These are phyloP conservation scores for Cryptotermes secundus DNA, from an alignment of 1,140 invertebrate genomes.

Conservation along the genomic window DNA sequence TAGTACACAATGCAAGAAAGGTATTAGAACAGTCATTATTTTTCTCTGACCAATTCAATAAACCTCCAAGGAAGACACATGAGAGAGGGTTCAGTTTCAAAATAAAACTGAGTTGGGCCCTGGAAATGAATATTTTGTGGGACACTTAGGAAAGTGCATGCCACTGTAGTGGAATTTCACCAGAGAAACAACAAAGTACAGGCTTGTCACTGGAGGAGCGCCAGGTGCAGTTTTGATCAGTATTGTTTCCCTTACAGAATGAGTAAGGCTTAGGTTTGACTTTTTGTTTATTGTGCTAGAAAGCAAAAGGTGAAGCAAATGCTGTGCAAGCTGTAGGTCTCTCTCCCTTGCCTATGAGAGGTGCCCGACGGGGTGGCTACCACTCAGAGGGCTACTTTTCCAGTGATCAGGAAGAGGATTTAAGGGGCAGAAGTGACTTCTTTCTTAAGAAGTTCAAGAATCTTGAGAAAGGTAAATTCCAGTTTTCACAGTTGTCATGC, in stretches of 20 bases:
- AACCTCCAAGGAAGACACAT: background rate
- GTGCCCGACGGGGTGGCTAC: constrained; percentile 37
- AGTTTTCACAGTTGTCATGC: no score
- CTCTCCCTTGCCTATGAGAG: constrained; percentile 28
- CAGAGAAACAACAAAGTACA: no score
- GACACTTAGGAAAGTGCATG: no score
- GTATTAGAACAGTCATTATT: no score
- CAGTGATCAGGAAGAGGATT: constrained; percentile 44
- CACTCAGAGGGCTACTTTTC: constrained; percentile 46
- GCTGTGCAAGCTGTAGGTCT: constrained; percentile 36
- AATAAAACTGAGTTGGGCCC: no score
- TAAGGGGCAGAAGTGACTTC: constrained; percentile 34
- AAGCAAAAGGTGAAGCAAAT: background rate
- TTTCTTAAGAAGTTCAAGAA: constrained; percentile 36
- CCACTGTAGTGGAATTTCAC: no score
- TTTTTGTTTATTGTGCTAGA: constrained; percentile 11
- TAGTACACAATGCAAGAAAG: no score
- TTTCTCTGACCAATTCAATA: background rate
- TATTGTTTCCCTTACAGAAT: background rate
- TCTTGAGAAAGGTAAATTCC: constrained; percentile 36
- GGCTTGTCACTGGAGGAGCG: no score
- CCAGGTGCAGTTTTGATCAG: no score
- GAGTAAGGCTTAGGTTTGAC: constrained; percentile 7
- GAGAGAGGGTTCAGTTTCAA: no score
- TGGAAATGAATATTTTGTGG: no score